A percentile compares a stretch with the other conserved stretches of the same genome.
These are phyloP conservation scores for Pavo muticus DNA, from an alignment of 2,113 vertebrate genomes.

Conservation along the genomic window DNA sequence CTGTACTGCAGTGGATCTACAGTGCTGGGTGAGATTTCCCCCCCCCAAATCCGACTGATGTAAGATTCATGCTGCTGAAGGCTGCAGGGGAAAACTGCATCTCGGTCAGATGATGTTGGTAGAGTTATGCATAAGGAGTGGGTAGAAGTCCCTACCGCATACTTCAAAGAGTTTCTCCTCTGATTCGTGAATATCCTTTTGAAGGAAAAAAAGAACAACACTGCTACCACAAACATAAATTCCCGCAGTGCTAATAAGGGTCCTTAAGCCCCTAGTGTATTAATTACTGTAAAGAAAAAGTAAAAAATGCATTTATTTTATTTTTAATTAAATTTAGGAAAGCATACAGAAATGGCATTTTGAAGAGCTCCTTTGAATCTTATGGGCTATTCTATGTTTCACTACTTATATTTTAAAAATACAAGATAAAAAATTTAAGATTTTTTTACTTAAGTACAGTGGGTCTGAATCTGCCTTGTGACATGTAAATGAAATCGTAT, in stretches of 20 bases:
- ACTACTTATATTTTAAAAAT: background rate
- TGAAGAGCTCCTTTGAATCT: background rate
- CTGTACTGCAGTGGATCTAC: background rate
- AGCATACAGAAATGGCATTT: background rate
- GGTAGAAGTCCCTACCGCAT: constrained; percentile 24
- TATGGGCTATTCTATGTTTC: background rate
- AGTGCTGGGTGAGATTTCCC: background rate
- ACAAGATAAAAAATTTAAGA: background rate
- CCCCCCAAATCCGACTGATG: background rate
- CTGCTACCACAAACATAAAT: constrained; percentile 2
- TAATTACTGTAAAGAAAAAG: constrained; percentile 42
- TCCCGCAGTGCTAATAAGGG: background rate
- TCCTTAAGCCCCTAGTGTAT: constrained; percentile 38
- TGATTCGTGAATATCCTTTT: constrained; percentile 8
- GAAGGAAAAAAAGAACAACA: background rate
- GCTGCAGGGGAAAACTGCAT: background rate
- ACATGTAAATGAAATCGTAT: background rate
- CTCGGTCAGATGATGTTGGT: background rate
- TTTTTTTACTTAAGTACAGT: background rate
- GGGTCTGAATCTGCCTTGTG: background rate
- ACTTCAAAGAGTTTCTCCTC: constrained; percentile 45
- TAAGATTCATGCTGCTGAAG: constrained; percentile 12
- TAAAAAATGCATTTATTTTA: constrained; percentile 25
- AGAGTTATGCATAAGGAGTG: background rate
- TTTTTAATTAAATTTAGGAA: constrained; percentile 26